These are phyloP conservation scores for Epirrita christyi DNA, from an alignment of 2,888 invertebrate genomes.

Conservation along the genomic window DNA sequence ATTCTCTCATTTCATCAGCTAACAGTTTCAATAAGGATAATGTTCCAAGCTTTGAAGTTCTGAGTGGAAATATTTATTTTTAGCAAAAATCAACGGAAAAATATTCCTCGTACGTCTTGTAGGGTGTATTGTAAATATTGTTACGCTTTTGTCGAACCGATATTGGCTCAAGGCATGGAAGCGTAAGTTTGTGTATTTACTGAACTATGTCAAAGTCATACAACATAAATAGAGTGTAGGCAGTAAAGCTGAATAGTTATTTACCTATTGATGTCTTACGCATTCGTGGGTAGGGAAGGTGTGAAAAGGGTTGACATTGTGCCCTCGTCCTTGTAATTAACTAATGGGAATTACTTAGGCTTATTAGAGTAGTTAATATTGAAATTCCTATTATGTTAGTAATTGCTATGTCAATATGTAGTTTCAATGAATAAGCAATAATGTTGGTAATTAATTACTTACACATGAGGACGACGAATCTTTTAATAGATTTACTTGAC, in stretches of 20 bases:
- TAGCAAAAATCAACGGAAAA: background rate
- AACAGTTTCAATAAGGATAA: too few species aligned
- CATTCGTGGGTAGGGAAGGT: constrained; percentile 31
- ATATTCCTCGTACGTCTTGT: constrained; percentile 18
- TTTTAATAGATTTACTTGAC: too few species aligned
- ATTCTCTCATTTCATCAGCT: too few species aligned
- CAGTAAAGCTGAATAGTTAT: constrained; percentile 29
- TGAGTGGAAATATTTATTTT: background rate
- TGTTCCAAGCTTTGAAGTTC: background rate
- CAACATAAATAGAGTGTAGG: constrained; percentile 26
- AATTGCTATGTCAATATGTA: background rate
- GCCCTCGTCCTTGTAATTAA: constrained; percentile 34
- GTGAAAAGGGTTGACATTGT: constrained; percentile 43
- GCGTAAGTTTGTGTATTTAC: constrained; percentile 22
- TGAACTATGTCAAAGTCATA: constrained; percentile 22
- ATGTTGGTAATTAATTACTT: background rate
- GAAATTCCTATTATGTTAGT: background rate
- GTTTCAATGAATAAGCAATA: background rate
- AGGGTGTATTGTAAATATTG: constrained; percentile 29
- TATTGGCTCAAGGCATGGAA: constrained; percentile 13
- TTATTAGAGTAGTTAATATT: background rate
- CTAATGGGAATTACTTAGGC: constrained; percentile 25
- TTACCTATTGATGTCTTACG: constrained; percentile 29
- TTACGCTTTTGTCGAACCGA: constrained; percentile 28
- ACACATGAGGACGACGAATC: background rate